Conservation (phyloP, 2,113 vertebrate genomes). For the Ancistrus triradiatus region DNA sequence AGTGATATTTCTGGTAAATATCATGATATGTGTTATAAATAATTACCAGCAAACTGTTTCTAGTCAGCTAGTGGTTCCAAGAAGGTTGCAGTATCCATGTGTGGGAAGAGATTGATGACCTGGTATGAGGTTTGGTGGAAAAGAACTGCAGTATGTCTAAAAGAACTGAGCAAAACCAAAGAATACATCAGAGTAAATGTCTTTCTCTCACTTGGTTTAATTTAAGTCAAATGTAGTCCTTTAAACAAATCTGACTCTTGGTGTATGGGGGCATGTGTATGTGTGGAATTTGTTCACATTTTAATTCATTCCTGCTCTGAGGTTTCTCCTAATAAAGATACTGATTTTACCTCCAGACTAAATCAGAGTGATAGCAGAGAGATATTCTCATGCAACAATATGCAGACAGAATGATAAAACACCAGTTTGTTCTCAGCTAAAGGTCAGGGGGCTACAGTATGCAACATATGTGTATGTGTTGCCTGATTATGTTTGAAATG, state of each 20-base stretch:
- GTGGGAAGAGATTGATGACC: not conserved
- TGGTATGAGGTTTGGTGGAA: no score
- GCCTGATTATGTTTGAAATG: not conserved
- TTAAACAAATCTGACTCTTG: not conserved
- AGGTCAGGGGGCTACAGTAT: not conserved
- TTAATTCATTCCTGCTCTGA: no score
- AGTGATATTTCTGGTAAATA: no score
- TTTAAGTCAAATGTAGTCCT: not conserved
- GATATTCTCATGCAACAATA: constrained; percentile 10
- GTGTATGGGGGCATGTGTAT: not conserved
- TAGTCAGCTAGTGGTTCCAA: no score
- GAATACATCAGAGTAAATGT: not conserved
- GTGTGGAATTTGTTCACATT: no score
- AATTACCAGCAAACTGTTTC: no score
- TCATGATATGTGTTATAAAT: no score
- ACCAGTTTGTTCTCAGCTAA: not conserved
- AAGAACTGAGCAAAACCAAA: not conserved
- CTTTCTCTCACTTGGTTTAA: not conserved
- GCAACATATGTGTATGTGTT: not conserved
- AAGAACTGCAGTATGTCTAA: not conserved
- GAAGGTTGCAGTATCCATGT: not conserved
- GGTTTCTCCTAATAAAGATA: not conserved
- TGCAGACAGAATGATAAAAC: constrained; percentile 2
- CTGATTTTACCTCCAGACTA: constrained; percentile 2
- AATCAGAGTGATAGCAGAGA: not conserved